Conservation (phyloP, 2,888 invertebrate genomes). For the Luffia ferchaultella region DNA sequence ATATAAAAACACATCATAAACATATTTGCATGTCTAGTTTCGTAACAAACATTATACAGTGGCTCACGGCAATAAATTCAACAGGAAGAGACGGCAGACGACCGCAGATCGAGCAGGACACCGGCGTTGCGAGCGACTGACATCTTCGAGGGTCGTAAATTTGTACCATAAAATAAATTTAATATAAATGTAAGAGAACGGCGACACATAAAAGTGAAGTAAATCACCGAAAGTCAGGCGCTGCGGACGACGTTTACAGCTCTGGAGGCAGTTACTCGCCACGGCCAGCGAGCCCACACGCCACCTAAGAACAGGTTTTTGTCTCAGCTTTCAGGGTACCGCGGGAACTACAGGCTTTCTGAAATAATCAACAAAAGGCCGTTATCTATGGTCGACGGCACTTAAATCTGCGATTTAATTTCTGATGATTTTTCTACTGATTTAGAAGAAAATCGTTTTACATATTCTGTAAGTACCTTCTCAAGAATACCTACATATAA, state of each 20-base stretch:
- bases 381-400: neutral
- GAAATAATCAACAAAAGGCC: slow-evolving; percentile 1
- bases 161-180: slow-evolving; percentile 48
- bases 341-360: slow-evolving; percentile 43
- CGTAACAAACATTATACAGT: no score
- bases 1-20: no score
- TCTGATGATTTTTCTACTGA: no score
- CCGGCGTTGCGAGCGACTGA: slow-evolving; percentile 26
- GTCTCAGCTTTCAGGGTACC: slow-evolving; percentile 28
- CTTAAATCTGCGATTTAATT: neutral
- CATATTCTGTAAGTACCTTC: no score
- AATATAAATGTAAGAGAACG: slow-evolving; percentile 40
- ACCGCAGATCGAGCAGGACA: slow-evolving; percentile 6
- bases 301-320: slow-evolving; percentile 29
- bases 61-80: neutral
- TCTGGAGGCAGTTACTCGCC: slow-evolving; percentile 53
- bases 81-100: neutral
- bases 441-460: no score
- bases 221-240: slow-evolving; percentile 62
- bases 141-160: slow-evolving; percentile 53
- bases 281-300: slow-evolving; percentile 18
- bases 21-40: no score
- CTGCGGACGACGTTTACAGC: slow-evolving; percentile 61
- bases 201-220: slow-evolving; percentile 62
- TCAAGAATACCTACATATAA: no score